A percentile compares a stretch with the other conserved stretches of the same genome.
These are phyloP conservation scores for Gibbula magus DNA, from an alignment of 2,888 invertebrate genomes.

Conservation along the genomic window DNA sequence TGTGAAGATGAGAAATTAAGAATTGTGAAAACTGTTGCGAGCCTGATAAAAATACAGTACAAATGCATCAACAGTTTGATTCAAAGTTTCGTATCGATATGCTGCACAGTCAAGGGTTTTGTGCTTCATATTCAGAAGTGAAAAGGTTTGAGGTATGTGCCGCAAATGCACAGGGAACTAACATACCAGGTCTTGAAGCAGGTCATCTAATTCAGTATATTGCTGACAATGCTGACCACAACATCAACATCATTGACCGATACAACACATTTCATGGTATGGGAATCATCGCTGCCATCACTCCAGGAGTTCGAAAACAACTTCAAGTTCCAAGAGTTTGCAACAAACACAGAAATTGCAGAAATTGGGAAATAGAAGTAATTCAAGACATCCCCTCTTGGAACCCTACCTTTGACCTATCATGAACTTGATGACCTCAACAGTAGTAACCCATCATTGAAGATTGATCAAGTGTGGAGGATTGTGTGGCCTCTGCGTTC, in stretches of 20 bases:
- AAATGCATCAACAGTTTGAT: too few relatives aligned
- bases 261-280: conserved; percentile 2
- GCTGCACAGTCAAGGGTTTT: conserved; percentile 21
- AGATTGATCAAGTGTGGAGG: too few relatives aligned
- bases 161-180: not conserved
- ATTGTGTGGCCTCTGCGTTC: too few relatives aligned
- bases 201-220: conserved; percentile 38
- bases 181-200: conserved; percentile 10
- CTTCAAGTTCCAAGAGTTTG: too few relatives aligned
- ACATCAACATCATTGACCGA: conserved; percentile 42
- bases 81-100: conserved; percentile 27
- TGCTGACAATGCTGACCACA: conserved; percentile 50
- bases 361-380: too few relatives aligned
- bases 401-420: too few relatives aligned
- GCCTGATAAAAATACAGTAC: not conserved
- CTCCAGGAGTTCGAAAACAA: conserved; percentile 2
- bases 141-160: conserved; percentile 27
- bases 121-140: conserved; percentile 31
- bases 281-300: conserved; percentile 18
- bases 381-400: too few relatives aligned
- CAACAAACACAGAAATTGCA: too few relatives aligned
- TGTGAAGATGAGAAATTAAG: too few relatives aligned
- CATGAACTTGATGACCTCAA: too few relatives aligned
- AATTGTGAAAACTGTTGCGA: too few relatives aligned
- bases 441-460: too few relatives aligned